phyloP scores from a whole-genome alignment of 2,797 vertebrate species.

The Trichosurus vulpecula region DNA sequence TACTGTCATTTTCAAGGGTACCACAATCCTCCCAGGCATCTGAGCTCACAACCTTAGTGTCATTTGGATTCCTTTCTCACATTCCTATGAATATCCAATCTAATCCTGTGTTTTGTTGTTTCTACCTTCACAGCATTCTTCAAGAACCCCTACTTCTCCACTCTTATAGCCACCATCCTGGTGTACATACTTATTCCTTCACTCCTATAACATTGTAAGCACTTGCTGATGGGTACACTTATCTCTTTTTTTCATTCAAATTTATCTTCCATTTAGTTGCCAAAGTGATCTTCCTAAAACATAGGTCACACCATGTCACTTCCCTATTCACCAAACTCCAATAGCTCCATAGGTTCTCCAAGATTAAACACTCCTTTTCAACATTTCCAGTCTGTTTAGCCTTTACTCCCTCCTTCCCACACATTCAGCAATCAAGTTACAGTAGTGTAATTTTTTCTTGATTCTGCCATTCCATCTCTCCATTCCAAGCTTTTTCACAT shows the following conservation, averaged over 20 bases:
- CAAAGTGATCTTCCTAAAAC: background rate
- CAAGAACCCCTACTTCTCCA: background rate
- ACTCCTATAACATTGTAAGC: background rate
- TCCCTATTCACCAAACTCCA: background rate
- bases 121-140: background rate
- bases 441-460: background rate
- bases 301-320: background rate
- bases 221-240: background rate
- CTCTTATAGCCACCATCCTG: background rate
- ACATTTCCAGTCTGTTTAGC: background rate
- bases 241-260: background rate
- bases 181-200: background rate
- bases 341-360: background rate
- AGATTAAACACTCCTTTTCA: background rate
- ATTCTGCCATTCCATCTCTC: background rate
- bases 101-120: background rate
- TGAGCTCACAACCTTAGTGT: background rate
- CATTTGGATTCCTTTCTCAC: background rate
- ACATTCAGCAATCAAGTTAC: background rate
- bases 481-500: rapidly evolving
- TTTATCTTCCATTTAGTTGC: background rate
- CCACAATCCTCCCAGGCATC: background rate
- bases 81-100: background rate
- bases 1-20: background rate
- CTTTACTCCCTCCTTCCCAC: background rate